phyloP scores from a whole-genome alignment of 1,140 invertebrate species.

The Tetramorium alpestre region DNA sequence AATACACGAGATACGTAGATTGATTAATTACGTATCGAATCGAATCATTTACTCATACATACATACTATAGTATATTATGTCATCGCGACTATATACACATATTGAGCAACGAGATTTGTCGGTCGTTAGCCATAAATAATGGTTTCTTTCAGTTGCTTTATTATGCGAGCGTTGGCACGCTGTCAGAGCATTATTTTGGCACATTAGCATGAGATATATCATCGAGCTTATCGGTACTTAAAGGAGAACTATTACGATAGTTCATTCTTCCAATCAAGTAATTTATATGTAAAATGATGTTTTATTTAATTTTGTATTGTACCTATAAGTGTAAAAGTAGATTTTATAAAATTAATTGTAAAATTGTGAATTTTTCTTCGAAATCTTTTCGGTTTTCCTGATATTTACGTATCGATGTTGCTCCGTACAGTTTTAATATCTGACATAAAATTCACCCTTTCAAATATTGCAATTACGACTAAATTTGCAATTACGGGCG shows the following conservation, averaged over 20 bases:
- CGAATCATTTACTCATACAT: constrained; percentile 63
- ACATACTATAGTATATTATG: constrained; percentile 61
- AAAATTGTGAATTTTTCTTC: neutral
- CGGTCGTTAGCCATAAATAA: constrained; percentile 44
- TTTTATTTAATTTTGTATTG: neutral
- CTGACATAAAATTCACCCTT: constrained; percentile 16
- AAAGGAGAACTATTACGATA: constrained; percentile 17
- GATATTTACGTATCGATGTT: neutral
- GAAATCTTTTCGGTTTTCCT: neutral
- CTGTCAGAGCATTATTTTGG: constrained; percentile 30
- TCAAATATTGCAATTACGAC: constrained; percentile 16
- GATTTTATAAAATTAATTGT: neutral
- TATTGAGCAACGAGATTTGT: constrained; percentile 1
- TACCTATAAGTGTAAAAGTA: neutral
- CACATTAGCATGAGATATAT: neutral
- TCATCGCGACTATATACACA: neutral
- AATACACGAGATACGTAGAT: constrained; percentile 57
- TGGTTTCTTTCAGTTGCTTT: constrained; percentile 51
- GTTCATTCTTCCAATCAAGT: neutral
- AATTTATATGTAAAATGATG: neutral
- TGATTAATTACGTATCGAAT: constrained; percentile 72
- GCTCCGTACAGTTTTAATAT: neutral
- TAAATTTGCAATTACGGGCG: constrained; percentile 36
- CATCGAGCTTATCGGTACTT: constrained; percentile 28
- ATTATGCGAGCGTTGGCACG: constrained; percentile 34